Evolutionary conservation across 2,888 invertebrate genomes (phyloP), one percentile per base, ranked within the genome.

Genomic region (Phengaris alcon): DNA sequence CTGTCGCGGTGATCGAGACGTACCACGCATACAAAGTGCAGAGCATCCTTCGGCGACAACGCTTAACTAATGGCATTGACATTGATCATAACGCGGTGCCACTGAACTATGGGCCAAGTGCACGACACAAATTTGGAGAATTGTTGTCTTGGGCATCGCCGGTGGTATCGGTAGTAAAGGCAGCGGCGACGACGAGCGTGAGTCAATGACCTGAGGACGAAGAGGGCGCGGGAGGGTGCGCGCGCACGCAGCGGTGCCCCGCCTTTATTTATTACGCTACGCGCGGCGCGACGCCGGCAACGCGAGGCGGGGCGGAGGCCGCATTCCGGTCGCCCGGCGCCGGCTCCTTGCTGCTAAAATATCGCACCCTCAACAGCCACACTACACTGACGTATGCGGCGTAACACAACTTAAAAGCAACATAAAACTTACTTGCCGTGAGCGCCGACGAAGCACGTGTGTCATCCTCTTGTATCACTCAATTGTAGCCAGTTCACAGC

Each of bases 241-340:
- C 91, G 89, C 92, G 91, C 92, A 91, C 90, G 89, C 90, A 90
- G 88, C 90, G 89, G 90, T 90, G 91, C 93, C 91, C 93, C 91
- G 91, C 92, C 91, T 93, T 93, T 93, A 92, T 92, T 93, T 92
- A 92, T 92, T 93, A 93, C 92, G 90, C 88, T 91, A 90, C 91
- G 91, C 88, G 91, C 90, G 88, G 88, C 85, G 87, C 87, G 83
- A 82, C 82, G 83, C 84, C 82, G 82, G 81, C 82, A 79, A 77
- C 81, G 89, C 86, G 87, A 80, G 79, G 81, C 81, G 84, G 83
- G 82, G 82, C 82, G 83, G 83, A 86, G 88, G 84, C 85, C 86
- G 85, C 87, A 87, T 89, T 89, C 88, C 87, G 89, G 90, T 89
- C 90, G 88, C 88, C 89, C 90, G 90, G 90, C 90, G 90, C 90